Conservation (phyloP, 1,140 invertebrate genomes). For the Lutraria rhynchaena region DNA sequence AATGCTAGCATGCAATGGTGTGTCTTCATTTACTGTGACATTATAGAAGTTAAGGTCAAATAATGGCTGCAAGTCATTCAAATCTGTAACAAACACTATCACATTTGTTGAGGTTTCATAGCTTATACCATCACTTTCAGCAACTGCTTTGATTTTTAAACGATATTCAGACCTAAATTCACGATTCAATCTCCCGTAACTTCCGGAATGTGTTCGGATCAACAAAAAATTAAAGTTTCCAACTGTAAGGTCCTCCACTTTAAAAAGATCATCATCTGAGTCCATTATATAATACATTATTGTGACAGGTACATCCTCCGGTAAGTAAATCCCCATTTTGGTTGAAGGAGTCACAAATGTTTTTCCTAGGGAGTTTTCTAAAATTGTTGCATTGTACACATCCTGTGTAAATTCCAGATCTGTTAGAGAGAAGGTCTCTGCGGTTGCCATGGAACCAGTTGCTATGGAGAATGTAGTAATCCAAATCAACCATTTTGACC, state of each 20-base stretch:
- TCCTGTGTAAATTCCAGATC: slow-evolving; percentile 86
- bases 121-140: slow-evolving; percentile 79
- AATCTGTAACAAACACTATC: slow-evolving; percentile 91
- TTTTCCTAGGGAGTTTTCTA: slow-evolving; percentile 94
- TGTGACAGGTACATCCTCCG: slow-evolving; percentile 75
- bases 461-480: slow-evolving; percentile 52
- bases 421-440: slow-evolving; percentile 5
- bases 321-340: slow-evolving; percentile 87
- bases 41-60: slow-evolving; percentile 95
- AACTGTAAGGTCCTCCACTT: slow-evolving; percentile 92
- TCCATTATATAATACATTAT: slow-evolving; percentile 89
- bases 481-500: slow-evolving; percentile 55
- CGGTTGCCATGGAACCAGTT: slow-evolving; percentile 41
- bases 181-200: slow-evolving; percentile 93
- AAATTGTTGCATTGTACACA: slow-evolving; percentile 94
- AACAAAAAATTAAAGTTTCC: slow-evolving; percentile 97
- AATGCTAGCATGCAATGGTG: slow-evolving; percentile 88
- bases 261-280: slow-evolving; percentile 96
- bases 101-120: slow-evolving; percentile 89
- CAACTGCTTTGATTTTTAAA: slow-evolving; percentile 90
- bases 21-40: slow-evolving; percentile 94
- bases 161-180: slow-evolving; percentile 93
- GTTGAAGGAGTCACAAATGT: slow-evolving; percentile 87
- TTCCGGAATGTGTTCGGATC: slow-evolving; percentile 92
- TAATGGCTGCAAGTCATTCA: slow-evolving; percentile 95